Evolutionary conservation across 2,888 invertebrate genomes (phyloP).

Genomic region (Drepanosiphum platanoidis): DNA sequence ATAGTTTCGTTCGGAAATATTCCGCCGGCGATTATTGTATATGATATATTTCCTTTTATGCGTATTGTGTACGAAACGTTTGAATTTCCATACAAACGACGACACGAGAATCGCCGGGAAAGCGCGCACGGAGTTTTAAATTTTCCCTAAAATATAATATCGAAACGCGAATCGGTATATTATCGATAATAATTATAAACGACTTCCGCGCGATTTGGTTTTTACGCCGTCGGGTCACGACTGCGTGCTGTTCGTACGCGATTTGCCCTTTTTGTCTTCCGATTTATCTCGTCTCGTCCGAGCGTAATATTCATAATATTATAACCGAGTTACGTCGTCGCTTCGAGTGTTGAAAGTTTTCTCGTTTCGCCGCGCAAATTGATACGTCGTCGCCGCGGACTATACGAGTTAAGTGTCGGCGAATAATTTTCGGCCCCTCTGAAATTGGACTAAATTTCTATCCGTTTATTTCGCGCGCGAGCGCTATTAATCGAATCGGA

Average conservation of each 20-base stretch:
- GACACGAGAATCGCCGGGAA: no score
- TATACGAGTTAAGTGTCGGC: not conserved
- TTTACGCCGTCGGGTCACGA: no score
- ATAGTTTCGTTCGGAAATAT: not conserved
- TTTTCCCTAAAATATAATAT: no score
- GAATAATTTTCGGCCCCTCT: not conserved
- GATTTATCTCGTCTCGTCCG: not conserved
- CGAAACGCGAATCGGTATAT: no score
- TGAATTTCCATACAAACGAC: not conserved
- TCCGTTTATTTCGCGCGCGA: no score
- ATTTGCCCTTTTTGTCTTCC: slow-evolving; percentile 19
- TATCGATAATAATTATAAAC: no score
- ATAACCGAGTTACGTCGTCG: not conserved
- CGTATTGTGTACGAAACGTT: not conserved
- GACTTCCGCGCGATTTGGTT: no score
- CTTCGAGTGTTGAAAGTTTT: slow-evolving; percentile 18
- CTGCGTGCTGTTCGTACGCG: not conserved
- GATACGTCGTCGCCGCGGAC: not conserved
- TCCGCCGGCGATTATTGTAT: not conserved
- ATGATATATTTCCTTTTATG: not conserved
- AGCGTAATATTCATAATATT: not conserved
- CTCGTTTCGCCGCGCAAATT: slow-evolving; percentile 6
- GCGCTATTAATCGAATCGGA: no score
- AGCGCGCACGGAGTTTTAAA: no score
- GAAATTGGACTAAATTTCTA: not conserved